Percentiles rank a stretch among this genome's conserved stretches.
Evolutionary conservation across 2,797 vertebrate species (phyloP).

Genomic region (Octomys mimax): DNA sequence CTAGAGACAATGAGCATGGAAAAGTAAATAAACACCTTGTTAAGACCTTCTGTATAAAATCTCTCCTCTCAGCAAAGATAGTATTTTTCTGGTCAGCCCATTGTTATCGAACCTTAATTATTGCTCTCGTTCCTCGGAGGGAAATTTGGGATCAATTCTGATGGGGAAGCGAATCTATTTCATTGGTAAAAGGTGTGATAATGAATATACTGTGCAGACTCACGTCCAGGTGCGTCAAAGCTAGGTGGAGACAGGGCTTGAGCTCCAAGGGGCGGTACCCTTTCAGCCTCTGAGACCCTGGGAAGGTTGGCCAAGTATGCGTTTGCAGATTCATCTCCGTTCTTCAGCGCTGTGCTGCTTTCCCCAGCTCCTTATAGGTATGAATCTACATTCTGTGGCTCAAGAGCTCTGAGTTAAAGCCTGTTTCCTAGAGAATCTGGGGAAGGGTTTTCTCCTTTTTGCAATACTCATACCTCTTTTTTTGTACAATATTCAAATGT

Average conservation of each 20-base stretch:
- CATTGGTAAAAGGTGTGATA: background rate
- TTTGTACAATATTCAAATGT: background rate
- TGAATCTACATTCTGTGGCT: too few relatives aligned
- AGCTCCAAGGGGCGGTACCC: background rate
- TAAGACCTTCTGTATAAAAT: background rate
- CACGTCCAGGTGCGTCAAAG: background rate
- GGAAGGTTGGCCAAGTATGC: background rate
- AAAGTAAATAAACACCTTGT: too few relatives aligned
- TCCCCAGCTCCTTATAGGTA: background rate
- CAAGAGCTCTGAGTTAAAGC: background rate
- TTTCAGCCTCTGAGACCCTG: background rate
- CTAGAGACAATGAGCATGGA: accelerated
- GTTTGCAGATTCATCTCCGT: background rate
- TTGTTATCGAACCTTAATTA: background rate
- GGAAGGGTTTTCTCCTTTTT: background rate
- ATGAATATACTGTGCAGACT: background rate
- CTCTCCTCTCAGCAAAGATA: background rate
- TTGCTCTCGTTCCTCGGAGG: background rate
- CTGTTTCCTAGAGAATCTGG: background rate
- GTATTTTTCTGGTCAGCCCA: background rate
- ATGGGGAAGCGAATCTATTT: background rate
- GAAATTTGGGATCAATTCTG: background rate
- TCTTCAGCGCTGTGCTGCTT: background rate
- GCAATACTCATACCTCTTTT: background rate
- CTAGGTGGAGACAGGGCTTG: too few relatives aligned